Percentiles rank a stretch among this genome's conserved stretches.
Conservation (phyloP, 2,797 vertebrate genomes). For the Miichthys miiuy region DNA sequence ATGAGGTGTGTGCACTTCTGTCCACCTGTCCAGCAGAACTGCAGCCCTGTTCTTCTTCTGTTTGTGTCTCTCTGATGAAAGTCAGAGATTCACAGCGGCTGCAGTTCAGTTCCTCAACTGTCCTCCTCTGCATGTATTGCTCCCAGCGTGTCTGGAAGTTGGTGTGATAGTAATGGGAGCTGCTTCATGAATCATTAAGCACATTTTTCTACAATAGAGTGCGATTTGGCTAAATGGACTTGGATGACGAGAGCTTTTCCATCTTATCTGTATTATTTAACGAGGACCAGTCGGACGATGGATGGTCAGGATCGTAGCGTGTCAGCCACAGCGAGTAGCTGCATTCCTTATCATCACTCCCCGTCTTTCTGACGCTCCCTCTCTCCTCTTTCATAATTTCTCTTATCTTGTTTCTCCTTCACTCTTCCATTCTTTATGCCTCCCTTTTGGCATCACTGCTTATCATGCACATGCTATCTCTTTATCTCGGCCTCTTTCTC, state of each 20-base stretch:
- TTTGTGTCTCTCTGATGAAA: not conserved
- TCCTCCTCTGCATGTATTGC: not conserved
- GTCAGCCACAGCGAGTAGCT: constrained; percentile 13
- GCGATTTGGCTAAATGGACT: constrained; percentile 79
- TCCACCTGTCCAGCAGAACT: not conserved
- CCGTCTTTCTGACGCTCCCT: constrained; percentile 8
- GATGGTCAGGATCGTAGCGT: constrained; percentile 44
- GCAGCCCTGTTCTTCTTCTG: not conserved
- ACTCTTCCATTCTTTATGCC: constrained; percentile 22
- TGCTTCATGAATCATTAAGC: constrained; percentile 81
- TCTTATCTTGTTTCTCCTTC: constrained; percentile 31
- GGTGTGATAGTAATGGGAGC: constrained; percentile 61
- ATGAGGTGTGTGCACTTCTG: not conserved
- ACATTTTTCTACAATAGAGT: constrained; percentile 64
- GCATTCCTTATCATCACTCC: constrained; percentile 48
- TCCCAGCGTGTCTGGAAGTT: constrained; percentile 29
- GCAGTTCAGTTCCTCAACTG: not conserved
- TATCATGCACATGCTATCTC: constrained; percentile 23
- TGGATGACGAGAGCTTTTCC: constrained; percentile 68
- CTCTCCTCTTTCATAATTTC: constrained; percentile 25
- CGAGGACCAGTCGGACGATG: constrained; percentile 46
- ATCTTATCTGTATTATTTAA: constrained; percentile 79
- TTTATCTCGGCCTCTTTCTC: constrained; percentile 32
- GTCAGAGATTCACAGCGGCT: not conserved
- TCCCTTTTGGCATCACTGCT: constrained; percentile 29